A percentile compares a stretch with the other conserved stretches of the same genome.
Evolutionary conservation across 2,113 vertebrate genomes (phyloP).

Genomic region (Eretmodus cyanostictus): DNA sequence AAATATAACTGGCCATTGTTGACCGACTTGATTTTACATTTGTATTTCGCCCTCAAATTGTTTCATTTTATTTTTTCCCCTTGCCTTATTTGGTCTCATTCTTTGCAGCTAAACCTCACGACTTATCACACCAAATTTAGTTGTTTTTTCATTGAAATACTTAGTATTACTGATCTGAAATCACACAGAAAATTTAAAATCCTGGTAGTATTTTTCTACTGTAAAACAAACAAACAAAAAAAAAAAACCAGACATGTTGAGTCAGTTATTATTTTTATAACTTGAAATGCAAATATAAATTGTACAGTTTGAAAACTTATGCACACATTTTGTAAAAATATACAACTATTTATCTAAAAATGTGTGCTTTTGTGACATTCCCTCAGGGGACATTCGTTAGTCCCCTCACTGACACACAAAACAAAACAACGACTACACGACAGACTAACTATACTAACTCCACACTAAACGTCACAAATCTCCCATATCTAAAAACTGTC

Average conservation of each 20-base stretch:
- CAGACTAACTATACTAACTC: no score
- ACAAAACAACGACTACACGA: no score
- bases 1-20: neutral
- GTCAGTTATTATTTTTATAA: neutral
- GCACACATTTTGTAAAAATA: neutral
- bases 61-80: neutral
- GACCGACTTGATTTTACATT: neutral
- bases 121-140: neutral
- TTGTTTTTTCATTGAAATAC: neutral
- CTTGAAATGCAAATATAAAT: neutral
- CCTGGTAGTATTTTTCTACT: neutral
- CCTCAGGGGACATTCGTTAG: no score
- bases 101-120: neutral
- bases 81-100: neutral
- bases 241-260: rapidly evolving
- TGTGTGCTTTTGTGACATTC: no score
- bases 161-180: neutral
- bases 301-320: neutral
- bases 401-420: no score
- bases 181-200: neutral
- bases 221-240: rapidly evolving
- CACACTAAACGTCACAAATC: no score
- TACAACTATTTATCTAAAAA: neutral
- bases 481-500: no score
- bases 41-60: neutral